These are phyloP conservation scores for Myotis planiceps DNA, from an alignment of 2,797 vertebrate genomes.

Conservation along the genomic window DNA sequence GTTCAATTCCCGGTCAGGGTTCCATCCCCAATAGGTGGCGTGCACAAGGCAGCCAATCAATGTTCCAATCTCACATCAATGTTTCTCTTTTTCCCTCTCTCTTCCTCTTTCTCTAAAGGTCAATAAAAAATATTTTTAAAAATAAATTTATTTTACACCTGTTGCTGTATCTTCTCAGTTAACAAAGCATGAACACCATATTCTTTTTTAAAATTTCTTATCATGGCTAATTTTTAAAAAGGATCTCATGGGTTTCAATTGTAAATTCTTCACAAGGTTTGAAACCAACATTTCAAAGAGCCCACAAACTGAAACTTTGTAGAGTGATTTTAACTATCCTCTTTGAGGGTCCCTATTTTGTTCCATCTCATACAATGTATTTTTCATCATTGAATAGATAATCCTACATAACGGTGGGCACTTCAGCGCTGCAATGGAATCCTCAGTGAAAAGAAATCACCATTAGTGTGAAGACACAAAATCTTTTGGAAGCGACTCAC, in stretches of 20 bases:
- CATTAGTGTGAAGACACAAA: background rate
- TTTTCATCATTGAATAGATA: background rate
- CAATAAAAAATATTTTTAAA: no score
- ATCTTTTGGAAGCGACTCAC: background rate
- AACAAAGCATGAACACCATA: background rate
- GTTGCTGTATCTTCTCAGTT: background rate
- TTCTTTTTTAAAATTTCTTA: background rate
- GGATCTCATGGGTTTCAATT: background rate
- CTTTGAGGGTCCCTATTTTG: background rate
- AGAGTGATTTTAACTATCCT: background rate
- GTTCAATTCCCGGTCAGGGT: no score
- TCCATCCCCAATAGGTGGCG: no score
- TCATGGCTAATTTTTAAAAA: background rate
- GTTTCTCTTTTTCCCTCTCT: no score
- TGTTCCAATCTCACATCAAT: no score
- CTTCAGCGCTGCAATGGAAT: background rate
- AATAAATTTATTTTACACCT: background rate
- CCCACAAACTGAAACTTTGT: background rate
- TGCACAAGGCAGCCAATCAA: no score
- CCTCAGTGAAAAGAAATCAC: background rate
- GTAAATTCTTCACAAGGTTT: slow-evolving; percentile 19
- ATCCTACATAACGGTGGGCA: background rate
- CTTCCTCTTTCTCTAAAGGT: no score
- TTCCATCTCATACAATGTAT: background rate
- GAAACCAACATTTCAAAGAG: slow-evolving; percentile 27